Percentiles rank a stretch among this genome's conserved stretches.
These are phyloP conservation scores for Otus sunia DNA, from an alignment of 2,113 vertebrate genomes.

Conservation along the genomic window DNA sequence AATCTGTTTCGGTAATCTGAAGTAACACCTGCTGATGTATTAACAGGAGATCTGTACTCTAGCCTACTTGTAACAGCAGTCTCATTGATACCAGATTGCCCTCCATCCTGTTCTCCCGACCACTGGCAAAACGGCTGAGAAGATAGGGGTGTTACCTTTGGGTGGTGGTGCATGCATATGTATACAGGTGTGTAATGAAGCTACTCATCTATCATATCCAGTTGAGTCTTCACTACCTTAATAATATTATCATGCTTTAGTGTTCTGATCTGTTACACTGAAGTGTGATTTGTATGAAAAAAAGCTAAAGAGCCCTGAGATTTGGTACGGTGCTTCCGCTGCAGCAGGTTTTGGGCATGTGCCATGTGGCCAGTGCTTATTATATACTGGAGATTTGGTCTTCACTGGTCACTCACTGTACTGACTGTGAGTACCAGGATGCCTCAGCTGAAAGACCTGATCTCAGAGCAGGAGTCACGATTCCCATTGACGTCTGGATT, in stretches of 20 bases:
- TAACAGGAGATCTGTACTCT: not conserved
- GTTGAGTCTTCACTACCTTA: not conserved
- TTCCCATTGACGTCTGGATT: not conserved
- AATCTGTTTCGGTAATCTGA: not conserved
- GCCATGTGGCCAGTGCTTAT: not conserved
- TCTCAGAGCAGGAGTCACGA: rapidly evolving
- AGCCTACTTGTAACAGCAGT: not conserved
- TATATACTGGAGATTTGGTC: not conserved
- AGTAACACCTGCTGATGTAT: not conserved
- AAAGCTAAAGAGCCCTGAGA: not conserved
- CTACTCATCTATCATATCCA: not conserved
- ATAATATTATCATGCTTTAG: not conserved
- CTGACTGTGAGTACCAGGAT: rapidly evolving
- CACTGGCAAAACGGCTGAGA: not conserved
- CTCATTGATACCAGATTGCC: not conserved
- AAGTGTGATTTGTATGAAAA: not conserved
- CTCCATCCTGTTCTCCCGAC: not conserved
- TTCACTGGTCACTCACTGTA: rapidly evolving
- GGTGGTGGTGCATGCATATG: rapidly evolving
- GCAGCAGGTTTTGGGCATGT: not conserved
- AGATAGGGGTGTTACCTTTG: not conserved
- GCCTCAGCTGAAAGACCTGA: not conserved
- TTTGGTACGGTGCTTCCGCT: rapidly evolving
- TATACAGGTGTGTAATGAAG: not conserved
- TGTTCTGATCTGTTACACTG: not conserved